These are phyloP conservation scores for Echiichthys vipera DNA, from an alignment of 2,797 vertebrate species.

Conservation along the genomic window DNA sequence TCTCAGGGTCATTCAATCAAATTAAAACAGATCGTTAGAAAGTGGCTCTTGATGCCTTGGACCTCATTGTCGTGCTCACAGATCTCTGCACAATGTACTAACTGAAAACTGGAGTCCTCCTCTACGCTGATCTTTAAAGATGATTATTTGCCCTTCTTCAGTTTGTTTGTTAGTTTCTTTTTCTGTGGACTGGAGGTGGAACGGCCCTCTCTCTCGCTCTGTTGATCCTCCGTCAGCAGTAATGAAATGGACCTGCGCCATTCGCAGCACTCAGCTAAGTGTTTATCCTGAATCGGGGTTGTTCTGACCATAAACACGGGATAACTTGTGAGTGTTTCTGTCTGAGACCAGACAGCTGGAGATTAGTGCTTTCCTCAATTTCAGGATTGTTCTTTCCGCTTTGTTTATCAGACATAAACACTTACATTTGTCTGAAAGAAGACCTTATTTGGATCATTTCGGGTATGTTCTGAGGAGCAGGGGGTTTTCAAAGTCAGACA, in stretches of 20 bases:
- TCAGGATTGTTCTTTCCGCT: neutral
- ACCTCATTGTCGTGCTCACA: too few species aligned
- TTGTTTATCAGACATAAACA: neutral
- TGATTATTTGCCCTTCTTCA: too few species aligned
- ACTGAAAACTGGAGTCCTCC: neutral
- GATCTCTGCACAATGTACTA: neutral
- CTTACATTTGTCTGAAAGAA: neutral
- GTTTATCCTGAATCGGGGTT: conserved; percentile 2
- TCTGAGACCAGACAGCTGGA: neutral
- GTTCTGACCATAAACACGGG: neutral
- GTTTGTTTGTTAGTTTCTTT: too few species aligned
- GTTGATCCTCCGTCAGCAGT: too few species aligned
- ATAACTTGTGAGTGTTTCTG: conserved; percentile 9
- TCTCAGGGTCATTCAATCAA: too few species aligned
- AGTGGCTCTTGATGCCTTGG: too few species aligned
- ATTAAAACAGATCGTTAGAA: too few species aligned
- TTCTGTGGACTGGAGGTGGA: too few species aligned
- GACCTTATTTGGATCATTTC: neutral
- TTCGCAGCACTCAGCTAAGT: neutral
- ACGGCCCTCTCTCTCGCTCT: too few species aligned
- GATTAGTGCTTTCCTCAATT: conserved; percentile 7
- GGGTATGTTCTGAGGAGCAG: neutral
- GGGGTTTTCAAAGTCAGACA: neutral
- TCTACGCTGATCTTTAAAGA: too few species aligned
- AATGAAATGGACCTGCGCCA: too few species aligned